Evolutionary conservation across 2,888 invertebrate genomes (phyloP).

Genomic region (Chymomyza fuscimana): DNA sequence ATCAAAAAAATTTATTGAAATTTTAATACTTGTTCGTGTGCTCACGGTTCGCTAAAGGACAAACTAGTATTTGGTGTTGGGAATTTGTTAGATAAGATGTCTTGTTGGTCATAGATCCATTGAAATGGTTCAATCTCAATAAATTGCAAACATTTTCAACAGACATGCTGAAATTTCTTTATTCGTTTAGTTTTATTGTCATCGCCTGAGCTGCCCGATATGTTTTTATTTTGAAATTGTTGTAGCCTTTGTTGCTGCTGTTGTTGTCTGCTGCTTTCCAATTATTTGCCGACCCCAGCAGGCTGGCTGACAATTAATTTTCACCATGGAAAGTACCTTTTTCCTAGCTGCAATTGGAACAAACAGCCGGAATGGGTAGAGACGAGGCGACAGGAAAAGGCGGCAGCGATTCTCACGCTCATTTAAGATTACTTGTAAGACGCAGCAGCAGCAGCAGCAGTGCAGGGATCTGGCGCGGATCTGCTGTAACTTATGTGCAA

Average conservation of each 20-base stretch:
- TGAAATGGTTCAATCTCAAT: not conserved
- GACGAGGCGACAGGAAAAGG: conserved; percentile 34
- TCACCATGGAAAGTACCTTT: conserved; percentile 73
- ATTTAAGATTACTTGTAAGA: conserved; percentile 7
- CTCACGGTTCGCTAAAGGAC: not conserved
- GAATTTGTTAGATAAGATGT: not conserved
- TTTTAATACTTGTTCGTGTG: conserved; percentile 15
- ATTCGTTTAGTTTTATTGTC: conserved; percentile 20
- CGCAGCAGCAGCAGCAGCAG: not conserved
- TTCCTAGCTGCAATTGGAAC: conserved; percentile 32
- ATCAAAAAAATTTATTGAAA: conserved; percentile 15
- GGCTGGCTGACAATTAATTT: conserved; percentile 59
- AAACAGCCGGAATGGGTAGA: not conserved
- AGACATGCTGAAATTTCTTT: conserved; percentile 29
- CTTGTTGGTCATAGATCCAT: not conserved
- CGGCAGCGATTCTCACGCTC: conserved; percentile 66
- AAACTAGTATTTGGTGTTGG: not conserved
- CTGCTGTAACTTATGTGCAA: conserved; percentile 74
- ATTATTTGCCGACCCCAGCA: conserved; percentile 61
- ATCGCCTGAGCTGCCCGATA: not conserved
- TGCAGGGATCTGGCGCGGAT: conserved; percentile 13
- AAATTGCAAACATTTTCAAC: conserved; percentile 5
- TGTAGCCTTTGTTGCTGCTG: conserved; percentile 12
- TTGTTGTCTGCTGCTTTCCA: conserved; percentile 54
- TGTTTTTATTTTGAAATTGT: conserved; percentile 1